Evolutionary conservation across 2,797 vertebrate genomes (phyloP), one percentile per base, ranked within the genome.

Genomic region (Pantherophis vulpinus): DNA sequence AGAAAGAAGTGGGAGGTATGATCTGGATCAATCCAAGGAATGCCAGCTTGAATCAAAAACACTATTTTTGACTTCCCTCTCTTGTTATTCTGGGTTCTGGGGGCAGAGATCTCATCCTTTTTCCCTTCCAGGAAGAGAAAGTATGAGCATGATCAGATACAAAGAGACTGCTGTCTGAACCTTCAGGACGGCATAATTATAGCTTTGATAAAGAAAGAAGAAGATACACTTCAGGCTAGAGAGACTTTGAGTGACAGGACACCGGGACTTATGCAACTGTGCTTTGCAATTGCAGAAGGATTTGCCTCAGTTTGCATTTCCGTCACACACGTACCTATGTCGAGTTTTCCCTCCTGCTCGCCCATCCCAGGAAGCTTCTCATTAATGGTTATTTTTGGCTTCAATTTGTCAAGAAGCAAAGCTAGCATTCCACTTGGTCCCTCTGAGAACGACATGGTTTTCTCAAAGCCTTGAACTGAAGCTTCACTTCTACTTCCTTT

Each of bases 381-480:
- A 92, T 16, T 91, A 92, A 90, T 2, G 54, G 27, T 91, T 6
- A 1, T 86, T 95, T 96, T 70, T 95, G 92, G 94, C 29, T 91
- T 94, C 42, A 59, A 0, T 95, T 94, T 93, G 74, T 93, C 25
- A 90, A 18, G 3, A 42, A 93, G 58, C 60, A 7, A 2, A 91
- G 55, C 61, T 91, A 91, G n/a, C 14, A 47, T 55, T 94, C 94
- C 91, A 8, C 1, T 79, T 6, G 94, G 95, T 51, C 25, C 90
- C 93, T 79, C 55, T 93, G 92, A 92, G 32, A 90, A 18, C 92
- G 94, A 51, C 32, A 91, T 92, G 59, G 89, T 56, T 63, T 55
- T 86, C 29, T 56, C 89, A 70, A 94, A 93, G 86, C 74, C 42
- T 8, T 59, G 90, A 7, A 90, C 74, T 94, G 93, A 86, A 86